Conservation (phyloP, 1,140 invertebrate genomes). For the Listronotus bonariensis region DNA sequence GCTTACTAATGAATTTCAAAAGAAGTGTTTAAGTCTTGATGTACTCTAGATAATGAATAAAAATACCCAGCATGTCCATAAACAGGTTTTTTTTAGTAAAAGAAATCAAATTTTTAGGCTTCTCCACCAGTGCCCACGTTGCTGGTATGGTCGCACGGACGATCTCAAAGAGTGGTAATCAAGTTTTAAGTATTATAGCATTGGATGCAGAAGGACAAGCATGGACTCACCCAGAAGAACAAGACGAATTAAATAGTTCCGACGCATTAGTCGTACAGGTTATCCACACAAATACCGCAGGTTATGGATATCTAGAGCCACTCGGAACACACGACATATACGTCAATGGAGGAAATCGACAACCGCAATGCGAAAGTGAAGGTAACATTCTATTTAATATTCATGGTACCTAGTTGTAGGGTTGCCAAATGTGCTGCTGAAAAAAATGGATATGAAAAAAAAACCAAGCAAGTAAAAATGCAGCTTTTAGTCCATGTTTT, state of each 20-base stretch:
- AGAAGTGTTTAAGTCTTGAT: too few species aligned
- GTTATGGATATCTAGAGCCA: background rate
- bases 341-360: background rate
- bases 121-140: slow-evolving; percentile 2
- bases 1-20: too few species aligned
- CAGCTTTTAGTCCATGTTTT: too few species aligned
- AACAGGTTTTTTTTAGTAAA: background rate
- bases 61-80: background rate
- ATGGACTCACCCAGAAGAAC: background rate
- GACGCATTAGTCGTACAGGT: slow-evolving; percentile 2
- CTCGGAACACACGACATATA: slow-evolving; percentile 9
- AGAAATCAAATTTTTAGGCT: background rate
- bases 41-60: too few species aligned
- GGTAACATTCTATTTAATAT: too few species aligned
- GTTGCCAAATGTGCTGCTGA: too few species aligned
- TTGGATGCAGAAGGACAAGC: slow-evolving; percentile 1
- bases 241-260: background rate
- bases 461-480: too few species aligned
- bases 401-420: too few species aligned
- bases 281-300: slow-evolving; percentile 6
- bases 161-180: too few species aligned
- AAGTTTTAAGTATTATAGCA: background rate
- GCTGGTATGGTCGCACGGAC: background rate
- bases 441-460: too few species aligned
- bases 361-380: slow-evolving; percentile 1